Evolutionary conservation across 1,140 invertebrate species (phyloP).

Genomic region (Drosophila jambulina): DNA sequence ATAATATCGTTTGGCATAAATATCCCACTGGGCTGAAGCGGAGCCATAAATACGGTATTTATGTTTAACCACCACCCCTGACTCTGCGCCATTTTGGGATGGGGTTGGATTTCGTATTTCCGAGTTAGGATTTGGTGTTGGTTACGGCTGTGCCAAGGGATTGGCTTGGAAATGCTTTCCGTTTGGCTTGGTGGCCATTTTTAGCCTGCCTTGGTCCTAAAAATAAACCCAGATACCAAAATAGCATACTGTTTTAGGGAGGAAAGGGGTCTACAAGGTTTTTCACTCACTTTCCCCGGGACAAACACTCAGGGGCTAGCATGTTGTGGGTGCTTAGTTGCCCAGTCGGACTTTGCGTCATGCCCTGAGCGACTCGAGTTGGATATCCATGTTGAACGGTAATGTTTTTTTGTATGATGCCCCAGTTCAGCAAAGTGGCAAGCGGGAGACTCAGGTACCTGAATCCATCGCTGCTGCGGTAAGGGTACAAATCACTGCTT

Average conservation of each 20-base stretch:
- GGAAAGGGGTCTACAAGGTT: conserved; percentile 71
- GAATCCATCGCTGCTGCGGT: too few species aligned
- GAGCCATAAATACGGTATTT: conserved; percentile 71
- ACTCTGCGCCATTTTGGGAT: conserved; percentile 34
- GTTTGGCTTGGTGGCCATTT: conserved; percentile 53
- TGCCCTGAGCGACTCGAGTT: too few species aligned
- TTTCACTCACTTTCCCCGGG: conserved; percentile 59
- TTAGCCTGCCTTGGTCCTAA: conserved; percentile 58
- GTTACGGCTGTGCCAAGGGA: conserved; percentile 25
- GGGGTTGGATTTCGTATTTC: conserved; percentile 25
- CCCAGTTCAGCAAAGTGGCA: too few species aligned
- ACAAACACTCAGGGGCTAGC: conserved; percentile 19
- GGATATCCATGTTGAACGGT: too few species aligned
- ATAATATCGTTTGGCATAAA: conserved; percentile 54
- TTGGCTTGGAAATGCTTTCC: conserved; percentile 5
- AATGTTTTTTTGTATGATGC: too few species aligned
- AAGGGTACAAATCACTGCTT: too few species aligned
- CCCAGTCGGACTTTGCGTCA: too few species aligned
- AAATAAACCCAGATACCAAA: conserved; percentile 63
- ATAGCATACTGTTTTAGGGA: conserved; percentile 34
- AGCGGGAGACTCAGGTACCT: too few species aligned
- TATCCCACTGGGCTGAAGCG: conserved; percentile 66
- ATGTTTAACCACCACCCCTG: conserved; percentile 62
- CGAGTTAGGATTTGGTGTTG: conserved; percentile 13
- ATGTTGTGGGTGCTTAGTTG: conserved; percentile 56